Evolutionary conservation across 2,113 vertebrate genomes (phyloP).

Genomic region (Pseudonaja textilis): DNA sequence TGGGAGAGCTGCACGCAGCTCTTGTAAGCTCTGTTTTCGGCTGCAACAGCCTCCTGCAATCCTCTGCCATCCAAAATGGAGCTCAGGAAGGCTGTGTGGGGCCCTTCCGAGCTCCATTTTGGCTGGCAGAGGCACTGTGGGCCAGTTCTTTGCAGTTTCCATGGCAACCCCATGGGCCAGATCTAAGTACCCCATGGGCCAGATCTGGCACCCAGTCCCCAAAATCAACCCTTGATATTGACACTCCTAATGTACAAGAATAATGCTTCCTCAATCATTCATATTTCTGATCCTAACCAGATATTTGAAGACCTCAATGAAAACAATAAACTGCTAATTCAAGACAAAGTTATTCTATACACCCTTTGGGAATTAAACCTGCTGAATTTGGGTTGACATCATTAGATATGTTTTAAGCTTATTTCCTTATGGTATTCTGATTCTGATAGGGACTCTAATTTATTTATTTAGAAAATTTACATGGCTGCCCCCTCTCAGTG

Average conservation of each 20-base stretch:
- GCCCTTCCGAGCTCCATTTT: too few relatives aligned
- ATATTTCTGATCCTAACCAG: neutral
- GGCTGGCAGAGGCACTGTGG: too few relatives aligned
- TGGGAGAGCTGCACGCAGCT: too few relatives aligned
- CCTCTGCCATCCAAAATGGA: too few relatives aligned
- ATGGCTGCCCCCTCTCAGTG: neutral
- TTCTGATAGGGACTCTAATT: neutral
- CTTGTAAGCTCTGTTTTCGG: too few relatives aligned
- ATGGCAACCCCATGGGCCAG: too few relatives aligned
- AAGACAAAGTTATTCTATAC: neutral
- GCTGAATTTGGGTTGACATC: neutral
- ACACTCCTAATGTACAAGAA: neutral
- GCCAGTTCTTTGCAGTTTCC: too few relatives aligned
- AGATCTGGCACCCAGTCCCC: too few relatives aligned
- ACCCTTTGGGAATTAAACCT: neutral
- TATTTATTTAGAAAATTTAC: neutral
- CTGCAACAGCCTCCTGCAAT: too few relatives aligned
- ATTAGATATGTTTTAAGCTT: neutral
- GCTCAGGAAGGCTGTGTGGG: too few relatives aligned
- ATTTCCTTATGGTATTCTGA: neutral
- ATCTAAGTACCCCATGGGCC: too few relatives aligned
- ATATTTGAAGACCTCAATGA: neutral
- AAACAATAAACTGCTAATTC: neutral
- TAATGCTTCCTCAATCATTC: neutral
- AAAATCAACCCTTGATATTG: too few relatives aligned